phyloP scores from a whole-genome alignment of 2,888 invertebrate genomes.

The Tetragonisca angustula region DNA sequence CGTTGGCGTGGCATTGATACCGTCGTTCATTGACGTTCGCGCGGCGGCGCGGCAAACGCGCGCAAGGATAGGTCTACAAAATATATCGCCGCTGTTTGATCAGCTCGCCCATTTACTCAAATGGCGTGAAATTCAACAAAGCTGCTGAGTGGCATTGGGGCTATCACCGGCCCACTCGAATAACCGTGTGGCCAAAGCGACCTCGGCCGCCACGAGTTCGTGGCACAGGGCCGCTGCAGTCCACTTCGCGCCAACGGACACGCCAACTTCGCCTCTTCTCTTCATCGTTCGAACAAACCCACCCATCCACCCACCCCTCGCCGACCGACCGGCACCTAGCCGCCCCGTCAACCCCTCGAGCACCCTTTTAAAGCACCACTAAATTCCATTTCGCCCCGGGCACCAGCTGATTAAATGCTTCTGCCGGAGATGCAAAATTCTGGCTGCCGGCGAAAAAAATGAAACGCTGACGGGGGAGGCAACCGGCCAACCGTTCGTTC shows the following conservation, averaged over 20 bases:
- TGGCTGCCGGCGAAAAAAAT: slow-evolving; percentile 60
- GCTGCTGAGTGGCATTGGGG: slow-evolving; percentile 73
- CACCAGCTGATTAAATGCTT: slow-evolving; percentile 72
- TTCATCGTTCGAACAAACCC: slow-evolving; percentile 22
- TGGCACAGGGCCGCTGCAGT: too few species aligned
- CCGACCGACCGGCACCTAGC: not conserved
- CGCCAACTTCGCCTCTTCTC: slow-evolving; percentile 15
- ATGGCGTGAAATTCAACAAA: slow-evolving; percentile 82
- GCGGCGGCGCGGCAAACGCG: slow-evolving; percentile 4
- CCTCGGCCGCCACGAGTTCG: not conserved
- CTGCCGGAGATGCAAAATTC: slow-evolving; percentile 70
- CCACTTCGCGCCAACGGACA: not conserved
- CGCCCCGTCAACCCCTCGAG: slow-evolving; percentile 11
- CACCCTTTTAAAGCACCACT: slow-evolving; percentile 67
- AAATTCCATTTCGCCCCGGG: slow-evolving; percentile 67
- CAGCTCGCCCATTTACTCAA: slow-evolving; percentile 78
- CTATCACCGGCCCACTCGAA: slow-evolving; percentile 26
- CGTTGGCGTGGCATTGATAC: slow-evolving; percentile 32
- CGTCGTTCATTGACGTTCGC: slow-evolving; percentile 35
- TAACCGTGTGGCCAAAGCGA: slow-evolving; percentile 6
- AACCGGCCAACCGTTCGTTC: not conserved
- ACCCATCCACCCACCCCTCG: not conserved
- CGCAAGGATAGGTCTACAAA: slow-evolving; percentile 68
- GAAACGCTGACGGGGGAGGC: slow-evolving; percentile 28
- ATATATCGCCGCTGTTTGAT: slow-evolving; percentile 81